Base-by-base conservation (phyloP, 2,888 invertebrate species). In the Zygaena filipendulae region DNA sequence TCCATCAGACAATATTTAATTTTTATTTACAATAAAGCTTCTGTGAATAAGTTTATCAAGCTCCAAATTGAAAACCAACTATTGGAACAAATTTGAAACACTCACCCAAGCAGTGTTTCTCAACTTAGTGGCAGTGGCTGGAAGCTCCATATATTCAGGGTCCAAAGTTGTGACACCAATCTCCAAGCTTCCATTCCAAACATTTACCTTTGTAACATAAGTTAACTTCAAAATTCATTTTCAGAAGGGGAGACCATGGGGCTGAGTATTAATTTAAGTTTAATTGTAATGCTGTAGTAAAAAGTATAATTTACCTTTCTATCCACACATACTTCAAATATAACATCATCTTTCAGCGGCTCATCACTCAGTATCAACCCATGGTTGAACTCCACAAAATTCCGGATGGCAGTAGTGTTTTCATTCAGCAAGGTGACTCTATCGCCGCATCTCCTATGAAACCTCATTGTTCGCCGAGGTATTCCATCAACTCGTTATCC, bases 181-280 rank as follows among this genome's bases (percentile, higher is more conserved):
- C 79, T 96, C 96, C 24, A 97, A 89, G 2, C 94, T 94, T 1
- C 97, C 97, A 30, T 95, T 94, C 96, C 97, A 97, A 55, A 90
- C 87, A 64, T 87, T 87, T 36, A 91, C 88, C 92, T 92, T 44
- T n/a, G n/a, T n/a, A n/a, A n/a, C n/a, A n/a, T n/a, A n/a, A n/a
- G n/a, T n/a, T n/a, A n/a, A n/a, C n/a, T n/a, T n/a, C n/a, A 13
- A 55, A 14, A n/a, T n/a, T 4, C 21, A 21, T 9, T n/a, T n/a
- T n/a, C n/a, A n/a, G n/a, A n/a, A 33, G 27, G 29, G n/a, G 27
- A 19, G 21, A 27, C 18, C 29, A 31, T 13, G 9, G 13, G 3
- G 11, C 16, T 13, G 6, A 18, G 29, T 13, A 27, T 29, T 13
- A 23, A 29, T 8, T 21, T 13, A 6, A 28, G n/a, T n/a, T n/a